These are phyloP conservation scores for Drosophila hamatofila DNA, from an alignment of 2,888 invertebrate species.

Conservation along the genomic window DNA sequence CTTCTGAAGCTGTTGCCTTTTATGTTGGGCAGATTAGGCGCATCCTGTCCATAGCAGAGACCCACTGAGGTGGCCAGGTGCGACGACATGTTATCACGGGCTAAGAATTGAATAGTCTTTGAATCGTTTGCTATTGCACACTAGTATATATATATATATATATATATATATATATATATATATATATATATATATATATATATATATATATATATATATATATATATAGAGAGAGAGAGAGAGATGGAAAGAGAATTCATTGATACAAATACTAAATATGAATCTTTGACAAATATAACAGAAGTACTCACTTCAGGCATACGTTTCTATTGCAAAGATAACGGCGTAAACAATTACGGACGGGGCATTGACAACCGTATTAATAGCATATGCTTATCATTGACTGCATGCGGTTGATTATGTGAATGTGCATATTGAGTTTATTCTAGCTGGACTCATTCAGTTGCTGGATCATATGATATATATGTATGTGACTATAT, in stretches of 20 bases:
- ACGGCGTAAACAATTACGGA: constrained; percentile 14
- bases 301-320: constrained; percentile 6
- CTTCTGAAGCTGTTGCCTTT: not conserved
- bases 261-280: constrained; percentile 26
- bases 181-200: no score
- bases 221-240: not conserved
- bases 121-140: constrained; percentile 20
- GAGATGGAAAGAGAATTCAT: not conserved
- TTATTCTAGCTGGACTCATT: not conserved
- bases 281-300: constrained; percentile 25
- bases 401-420: not conserved
- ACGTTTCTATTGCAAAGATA: constrained; percentile 42
- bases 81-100: constrained; percentile 36
- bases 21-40: constrained; percentile 2
- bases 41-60: constrained; percentile 36
- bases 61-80: constrained; percentile 52
- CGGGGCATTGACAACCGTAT: constrained; percentile 30
- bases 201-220: no score
- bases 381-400: constrained; percentile 17
- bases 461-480: constrained; percentile 27
- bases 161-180: no score
- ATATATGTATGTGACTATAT: not conserved
- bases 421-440: not conserved
- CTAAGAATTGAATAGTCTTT: not conserved
- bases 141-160: no score